Percentiles rank a stretch among this genome's conserved stretches.
Evolutionary conservation across 2,113 vertebrate genomes (phyloP).

Genomic region (Sardina pilchardus): DNA sequence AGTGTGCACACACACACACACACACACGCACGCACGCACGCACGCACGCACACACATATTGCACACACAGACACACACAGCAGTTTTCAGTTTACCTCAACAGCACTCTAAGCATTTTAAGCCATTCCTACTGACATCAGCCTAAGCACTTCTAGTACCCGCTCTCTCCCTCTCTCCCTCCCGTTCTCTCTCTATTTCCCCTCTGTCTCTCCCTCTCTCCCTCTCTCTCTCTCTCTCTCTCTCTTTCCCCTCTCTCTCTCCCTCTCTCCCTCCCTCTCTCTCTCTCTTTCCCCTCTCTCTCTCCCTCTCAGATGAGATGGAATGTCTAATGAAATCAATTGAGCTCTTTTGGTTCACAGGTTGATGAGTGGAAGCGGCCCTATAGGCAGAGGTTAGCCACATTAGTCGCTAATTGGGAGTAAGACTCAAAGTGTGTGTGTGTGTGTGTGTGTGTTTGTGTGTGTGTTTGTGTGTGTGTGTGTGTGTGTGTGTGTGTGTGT

Average conservation of each 20-base stretch:
- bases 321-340: not conserved
- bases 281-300: not conserved
- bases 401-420: not conserved
- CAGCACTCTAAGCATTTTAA: too few species aligned
- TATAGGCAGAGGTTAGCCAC: not conserved
- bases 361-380: not conserved
- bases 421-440: not conserved
- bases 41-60: not conserved
- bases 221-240: not conserved
- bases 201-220: not conserved
- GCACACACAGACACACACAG: not conserved
- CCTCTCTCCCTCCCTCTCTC: not conserved
- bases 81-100: too few species aligned
- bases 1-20: not conserved
- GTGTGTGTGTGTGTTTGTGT: not conserved
- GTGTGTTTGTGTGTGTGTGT: not conserved
- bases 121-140: too few species aligned
- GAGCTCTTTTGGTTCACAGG: not conserved
- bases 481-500: not conserved
- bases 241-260: not conserved
- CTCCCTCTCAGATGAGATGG: not conserved
- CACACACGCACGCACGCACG: not conserved
- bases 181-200: not conserved
- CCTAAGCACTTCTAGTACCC: not conserved
- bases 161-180: not conserved